phyloP scores from a whole-genome alignment of 2,888 invertebrate species.

The Hemaris fuciformis region DNA sequence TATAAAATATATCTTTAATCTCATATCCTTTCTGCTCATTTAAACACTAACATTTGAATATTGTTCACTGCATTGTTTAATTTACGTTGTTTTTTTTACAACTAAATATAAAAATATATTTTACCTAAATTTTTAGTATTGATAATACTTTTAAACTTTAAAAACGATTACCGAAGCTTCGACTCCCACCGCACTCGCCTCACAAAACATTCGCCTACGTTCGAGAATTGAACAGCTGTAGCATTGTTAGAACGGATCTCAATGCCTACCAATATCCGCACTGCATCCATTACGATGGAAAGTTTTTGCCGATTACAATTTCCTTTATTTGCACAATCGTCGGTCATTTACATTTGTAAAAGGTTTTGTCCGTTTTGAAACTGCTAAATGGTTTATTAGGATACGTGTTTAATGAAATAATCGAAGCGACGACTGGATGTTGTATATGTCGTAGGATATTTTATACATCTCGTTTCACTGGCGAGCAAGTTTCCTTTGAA shows the following conservation, averaged over 20 bases:
- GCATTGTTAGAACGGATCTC: neutral
- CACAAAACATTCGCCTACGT: neutral
- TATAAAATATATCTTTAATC: no score
- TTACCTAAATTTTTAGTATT: no score
- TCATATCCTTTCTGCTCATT: no score
- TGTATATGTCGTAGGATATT: no score
- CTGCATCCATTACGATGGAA: constrained; percentile 19
- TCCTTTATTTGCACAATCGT: constrained; percentile 23
- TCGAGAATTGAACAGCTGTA: neutral
- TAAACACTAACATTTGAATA: no score
- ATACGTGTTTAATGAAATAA: neutral
- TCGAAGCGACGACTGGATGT: no score
- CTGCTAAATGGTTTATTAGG: neutral
- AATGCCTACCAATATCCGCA: constrained; percentile 20
- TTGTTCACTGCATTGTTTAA: no score
- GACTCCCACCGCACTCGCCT: neutral
- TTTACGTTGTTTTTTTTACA: no score
- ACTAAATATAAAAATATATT: no score
- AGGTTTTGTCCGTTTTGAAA: neutral
- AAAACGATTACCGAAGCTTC: neutral
- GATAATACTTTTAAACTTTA: no score
- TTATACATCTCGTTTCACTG: no score
- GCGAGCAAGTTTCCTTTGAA: no score
- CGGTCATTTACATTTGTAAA: constrained; percentile 19
- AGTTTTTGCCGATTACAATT: constrained; percentile 27